Evolutionary conservation across 2,113 vertebrate species (phyloP).

Genomic region (Tiliqua scincoides): DNA sequence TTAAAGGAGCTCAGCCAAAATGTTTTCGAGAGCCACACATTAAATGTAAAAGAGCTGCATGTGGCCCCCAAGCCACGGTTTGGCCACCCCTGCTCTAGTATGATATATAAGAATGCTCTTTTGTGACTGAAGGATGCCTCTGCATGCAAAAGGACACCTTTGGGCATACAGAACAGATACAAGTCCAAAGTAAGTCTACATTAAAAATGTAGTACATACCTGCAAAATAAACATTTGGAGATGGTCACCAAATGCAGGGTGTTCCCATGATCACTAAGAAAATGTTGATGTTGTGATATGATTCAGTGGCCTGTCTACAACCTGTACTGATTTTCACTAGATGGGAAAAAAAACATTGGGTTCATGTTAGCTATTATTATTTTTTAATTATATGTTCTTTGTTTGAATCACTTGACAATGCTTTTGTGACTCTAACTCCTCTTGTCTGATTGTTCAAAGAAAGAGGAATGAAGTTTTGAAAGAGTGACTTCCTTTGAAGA

Average conservation of each 20-base stretch:
- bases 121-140: not conserved
- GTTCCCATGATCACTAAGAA: not conserved
- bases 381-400: too few relatives aligned
- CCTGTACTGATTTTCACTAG: not conserved
- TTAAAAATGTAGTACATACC: too few relatives aligned
- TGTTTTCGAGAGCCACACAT: too few relatives aligned
- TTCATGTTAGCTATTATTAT: too few relatives aligned
- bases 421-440: not conserved
- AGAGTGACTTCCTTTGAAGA: not conserved
- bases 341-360: not conserved
- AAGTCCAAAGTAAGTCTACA: not conserved
- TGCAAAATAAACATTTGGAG: not conserved
- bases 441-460: not conserved
- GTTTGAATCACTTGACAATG: not conserved
- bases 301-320: not conserved
- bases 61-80: too few relatives aligned
- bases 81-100: too few relatives aligned
- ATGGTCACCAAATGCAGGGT: not conserved
- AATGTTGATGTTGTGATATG: not conserved
- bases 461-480: not conserved
- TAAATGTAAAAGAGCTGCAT: too few relatives aligned
- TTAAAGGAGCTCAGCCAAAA: too few relatives aligned
- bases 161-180: not conserved
- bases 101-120: not conserved
- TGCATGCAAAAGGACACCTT: not conserved